These are phyloP conservation scores for Pangasius krempfi DNA, from an alignment of 2,797 vertebrate genomes.

Conservation along the genomic window DNA sequence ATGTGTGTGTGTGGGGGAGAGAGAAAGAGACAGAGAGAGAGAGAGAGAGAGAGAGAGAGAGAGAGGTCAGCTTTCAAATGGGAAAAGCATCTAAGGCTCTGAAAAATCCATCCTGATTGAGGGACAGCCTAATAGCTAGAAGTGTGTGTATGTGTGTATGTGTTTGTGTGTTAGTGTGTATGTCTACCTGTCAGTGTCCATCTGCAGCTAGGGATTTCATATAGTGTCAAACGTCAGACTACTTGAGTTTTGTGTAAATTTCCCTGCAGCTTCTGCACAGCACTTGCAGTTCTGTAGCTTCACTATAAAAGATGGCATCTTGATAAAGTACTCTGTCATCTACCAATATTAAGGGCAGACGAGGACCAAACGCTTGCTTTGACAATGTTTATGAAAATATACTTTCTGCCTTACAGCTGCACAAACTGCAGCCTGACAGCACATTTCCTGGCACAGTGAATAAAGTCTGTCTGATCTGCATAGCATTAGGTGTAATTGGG, in stretches of 20 bases:
- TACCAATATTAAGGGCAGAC: slow-evolving; percentile 5
- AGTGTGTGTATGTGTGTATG: background rate
- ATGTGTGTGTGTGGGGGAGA: background rate
- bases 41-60: slow-evolving; percentile 7
- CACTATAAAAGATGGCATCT: slow-evolving; percentile 1
- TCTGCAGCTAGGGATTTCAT: slow-evolving; percentile 32
- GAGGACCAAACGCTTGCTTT: background rate
- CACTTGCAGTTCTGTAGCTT: background rate
- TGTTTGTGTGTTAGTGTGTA: slow-evolving; percentile 28
- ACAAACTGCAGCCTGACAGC: background rate
- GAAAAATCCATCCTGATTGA: slow-evolving; percentile 47
- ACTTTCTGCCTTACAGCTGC: background rate
- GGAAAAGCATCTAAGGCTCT: slow-evolving; percentile 61
- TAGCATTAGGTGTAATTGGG: background rate
- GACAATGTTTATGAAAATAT: background rate
- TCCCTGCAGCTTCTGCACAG: slow-evolving; percentile 11
- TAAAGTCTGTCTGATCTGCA: background rate
- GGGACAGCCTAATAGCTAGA: slow-evolving; percentile 38
- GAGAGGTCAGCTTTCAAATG: slow-evolving; percentile 57
- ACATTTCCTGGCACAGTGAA: background rate
- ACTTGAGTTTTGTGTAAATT: slow-evolving; percentile 25
- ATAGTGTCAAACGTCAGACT: slow-evolving; percentile 14
- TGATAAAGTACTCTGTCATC: slow-evolving; percentile 10
- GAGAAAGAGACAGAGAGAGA: slow-evolving; percentile 37
- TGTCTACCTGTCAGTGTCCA: slow-evolving; percentile 7